Evolutionary conservation across 1,140 invertebrate genomes (phyloP).

Genomic region (Polypedilum pembai): DNA sequence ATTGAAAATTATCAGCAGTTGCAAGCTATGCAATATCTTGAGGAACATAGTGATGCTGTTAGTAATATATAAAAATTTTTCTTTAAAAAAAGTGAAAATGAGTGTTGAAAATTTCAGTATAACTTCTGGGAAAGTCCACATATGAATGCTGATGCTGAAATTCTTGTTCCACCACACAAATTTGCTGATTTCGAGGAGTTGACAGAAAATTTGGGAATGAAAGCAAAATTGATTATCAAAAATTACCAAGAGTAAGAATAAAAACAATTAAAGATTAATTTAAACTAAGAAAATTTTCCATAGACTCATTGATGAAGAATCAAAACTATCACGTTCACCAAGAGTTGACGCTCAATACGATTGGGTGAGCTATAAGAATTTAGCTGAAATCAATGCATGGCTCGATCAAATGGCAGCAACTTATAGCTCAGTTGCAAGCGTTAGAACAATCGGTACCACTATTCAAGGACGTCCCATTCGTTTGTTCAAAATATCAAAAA

Average conservation of each 20-base stretch:
- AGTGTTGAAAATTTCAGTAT: constrained; percentile 3
- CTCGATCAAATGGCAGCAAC: no score
- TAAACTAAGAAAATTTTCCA: no score
- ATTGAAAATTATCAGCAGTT: neutral
- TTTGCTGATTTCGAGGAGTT: neutral
- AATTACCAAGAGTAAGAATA: neutral
- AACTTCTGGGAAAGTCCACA: neutral
- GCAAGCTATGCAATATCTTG: neutral
- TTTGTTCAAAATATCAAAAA: no score
- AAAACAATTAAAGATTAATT: no score
- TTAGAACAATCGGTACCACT: no score
- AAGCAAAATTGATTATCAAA: neutral
- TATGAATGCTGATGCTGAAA: neutral
- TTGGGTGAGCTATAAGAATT: no score
- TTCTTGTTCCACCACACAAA: constrained; percentile 10
- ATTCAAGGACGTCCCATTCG: no score
- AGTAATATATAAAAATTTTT: neutral
- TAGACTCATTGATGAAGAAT: no score
- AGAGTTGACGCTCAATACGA: no score
- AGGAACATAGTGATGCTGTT: neutral
- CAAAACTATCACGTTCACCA: no score
- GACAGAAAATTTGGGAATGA: neutral
- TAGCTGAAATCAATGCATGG: no score
- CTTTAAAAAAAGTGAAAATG: neutral
- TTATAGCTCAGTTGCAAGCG: no score